Evolutionary conservation across 2,797 vertebrate genomes (phyloP).

Genomic region (Sebastes variabilis): DNA sequence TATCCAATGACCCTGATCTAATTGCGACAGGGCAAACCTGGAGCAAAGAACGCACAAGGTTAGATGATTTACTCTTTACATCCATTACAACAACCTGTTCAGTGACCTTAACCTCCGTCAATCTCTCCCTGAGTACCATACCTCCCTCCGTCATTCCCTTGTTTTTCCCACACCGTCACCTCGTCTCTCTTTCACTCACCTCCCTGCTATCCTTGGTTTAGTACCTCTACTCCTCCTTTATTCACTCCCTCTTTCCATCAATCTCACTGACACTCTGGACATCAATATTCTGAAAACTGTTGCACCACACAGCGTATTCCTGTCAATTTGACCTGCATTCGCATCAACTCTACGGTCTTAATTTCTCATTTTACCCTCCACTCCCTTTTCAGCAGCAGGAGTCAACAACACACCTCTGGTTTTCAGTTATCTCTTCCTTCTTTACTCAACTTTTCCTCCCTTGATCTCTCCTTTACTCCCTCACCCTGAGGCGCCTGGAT

Average conservation of each 20-base stretch:
- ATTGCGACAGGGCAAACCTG: background rate
- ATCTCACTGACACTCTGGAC: background rate
- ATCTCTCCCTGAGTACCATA: background rate
- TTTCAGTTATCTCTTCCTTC: slow-evolving; percentile 13
- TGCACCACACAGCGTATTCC: background rate
- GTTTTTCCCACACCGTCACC: background rate
- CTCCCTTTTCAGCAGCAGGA: slow-evolving; percentile 14
- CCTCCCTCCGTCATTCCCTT: background rate
- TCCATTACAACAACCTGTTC: background rate
- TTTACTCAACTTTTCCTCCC: background rate
- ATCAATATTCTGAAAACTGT: slow-evolving; percentile 14
- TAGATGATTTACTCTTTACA: slow-evolving; percentile 14
- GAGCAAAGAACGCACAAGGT: slow-evolving; percentile 11
- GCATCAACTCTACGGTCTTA: background rate
- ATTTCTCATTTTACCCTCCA: slow-evolving; percentile 23
- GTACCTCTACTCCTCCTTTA: background rate
- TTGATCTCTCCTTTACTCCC: slow-evolving; percentile 6
- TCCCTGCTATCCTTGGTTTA: background rate
- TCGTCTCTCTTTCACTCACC: background rate
- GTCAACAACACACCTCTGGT: slow-evolving; percentile 17
- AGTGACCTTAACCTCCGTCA: background rate
- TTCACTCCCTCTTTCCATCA: background rate
- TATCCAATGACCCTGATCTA: slow-evolving; percentile 10
- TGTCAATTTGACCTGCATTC: slow-evolving; percentile 6
- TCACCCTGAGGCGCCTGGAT: slow-evolving; percentile 2